Conservation (phyloP, 2,888 invertebrate species). For the Pyrocoelia pectoralis region DNA sequence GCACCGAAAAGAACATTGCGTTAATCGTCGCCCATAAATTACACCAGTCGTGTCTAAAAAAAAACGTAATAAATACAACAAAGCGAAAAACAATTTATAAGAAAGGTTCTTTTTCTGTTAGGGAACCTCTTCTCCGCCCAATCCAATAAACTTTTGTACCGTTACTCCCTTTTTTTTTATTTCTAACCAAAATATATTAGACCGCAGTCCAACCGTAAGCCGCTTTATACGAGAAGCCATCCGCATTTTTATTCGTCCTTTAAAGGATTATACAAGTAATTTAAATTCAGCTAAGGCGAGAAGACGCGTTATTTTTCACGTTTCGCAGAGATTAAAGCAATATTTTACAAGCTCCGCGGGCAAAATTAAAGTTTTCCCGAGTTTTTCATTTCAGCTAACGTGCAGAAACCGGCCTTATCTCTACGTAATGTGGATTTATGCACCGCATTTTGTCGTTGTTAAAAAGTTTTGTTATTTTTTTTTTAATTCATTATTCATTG, state of each 20-base stretch:
- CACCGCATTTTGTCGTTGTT: conserved; percentile 42
- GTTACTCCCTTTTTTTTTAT: conserved; percentile 21
- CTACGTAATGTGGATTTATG: conserved; percentile 55
- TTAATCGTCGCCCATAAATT: conserved; percentile 21
- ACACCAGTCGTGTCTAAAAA: conserved; percentile 11
- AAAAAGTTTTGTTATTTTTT: conserved; percentile 33
- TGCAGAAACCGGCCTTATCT: conserved; percentile 59
- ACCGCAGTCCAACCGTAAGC: conserved; percentile 38
- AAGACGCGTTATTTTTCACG: conserved; percentile 58
- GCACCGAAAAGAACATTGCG: conserved; percentile 12
- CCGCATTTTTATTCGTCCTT: conserved; percentile 53
- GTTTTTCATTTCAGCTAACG: conserved; percentile 51
- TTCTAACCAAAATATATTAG: conserved; percentile 31
- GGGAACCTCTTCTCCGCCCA: conserved; percentile 15
- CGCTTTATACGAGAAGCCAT: conserved; percentile 42
- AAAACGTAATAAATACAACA: conserved; percentile 18
- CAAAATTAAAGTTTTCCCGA: conserved; percentile 59
- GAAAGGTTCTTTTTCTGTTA: conserved; percentile 19
- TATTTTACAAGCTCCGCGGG: conserved; percentile 56
- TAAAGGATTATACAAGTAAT: conserved; percentile 57
- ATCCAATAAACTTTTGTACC: conserved; percentile 24
- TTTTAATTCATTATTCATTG: conserved; percentile 35
- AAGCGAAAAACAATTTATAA: conserved; percentile 21
- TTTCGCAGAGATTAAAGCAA: conserved; percentile 61
- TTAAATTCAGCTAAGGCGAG: conserved; percentile 61